Percentiles rank a stretch among this genome's conserved stretches.
These are phyloP conservation scores for Accipiter cooperii DNA, from an alignment of 2,113 vertebrate genomes.

Conservation along the genomic window DNA sequence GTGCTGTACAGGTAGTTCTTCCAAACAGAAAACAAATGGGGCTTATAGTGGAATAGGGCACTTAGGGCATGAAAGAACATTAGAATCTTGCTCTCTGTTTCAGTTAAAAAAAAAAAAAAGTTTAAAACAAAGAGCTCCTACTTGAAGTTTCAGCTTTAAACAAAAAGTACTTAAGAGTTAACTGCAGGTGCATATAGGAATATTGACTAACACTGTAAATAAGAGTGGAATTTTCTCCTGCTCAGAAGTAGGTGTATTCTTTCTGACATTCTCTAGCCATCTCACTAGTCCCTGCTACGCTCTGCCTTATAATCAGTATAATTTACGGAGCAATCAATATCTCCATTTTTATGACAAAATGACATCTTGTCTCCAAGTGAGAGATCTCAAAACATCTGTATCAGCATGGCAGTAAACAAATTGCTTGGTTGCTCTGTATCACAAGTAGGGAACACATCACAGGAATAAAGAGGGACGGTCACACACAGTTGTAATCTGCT, in stretches of 20 bases:
- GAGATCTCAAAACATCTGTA: neutral
- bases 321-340: neutral
- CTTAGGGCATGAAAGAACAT: neutral
- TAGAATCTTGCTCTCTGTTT: neutral
- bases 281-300: neutral
- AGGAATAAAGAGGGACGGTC: neutral
- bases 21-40: neutral
- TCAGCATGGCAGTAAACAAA: neutral
- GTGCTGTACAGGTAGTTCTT: neutral
- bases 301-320: neutral
- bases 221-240: neutral
- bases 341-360: conserved; percentile 8
- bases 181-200: neutral
- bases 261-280: neutral
- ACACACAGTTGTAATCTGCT: neutral
- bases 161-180: neutral
- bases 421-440: neutral
- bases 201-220: neutral
- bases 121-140: neutral
- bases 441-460: neutral
- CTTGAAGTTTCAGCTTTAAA: neutral
- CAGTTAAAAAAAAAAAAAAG: no score
- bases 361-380: neutral
- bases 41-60: neutral
- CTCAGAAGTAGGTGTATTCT: neutral